Evolutionary conservation across 2,797 vertebrate species (phyloP).

Genomic region (Darevskia nairensis): DNA sequence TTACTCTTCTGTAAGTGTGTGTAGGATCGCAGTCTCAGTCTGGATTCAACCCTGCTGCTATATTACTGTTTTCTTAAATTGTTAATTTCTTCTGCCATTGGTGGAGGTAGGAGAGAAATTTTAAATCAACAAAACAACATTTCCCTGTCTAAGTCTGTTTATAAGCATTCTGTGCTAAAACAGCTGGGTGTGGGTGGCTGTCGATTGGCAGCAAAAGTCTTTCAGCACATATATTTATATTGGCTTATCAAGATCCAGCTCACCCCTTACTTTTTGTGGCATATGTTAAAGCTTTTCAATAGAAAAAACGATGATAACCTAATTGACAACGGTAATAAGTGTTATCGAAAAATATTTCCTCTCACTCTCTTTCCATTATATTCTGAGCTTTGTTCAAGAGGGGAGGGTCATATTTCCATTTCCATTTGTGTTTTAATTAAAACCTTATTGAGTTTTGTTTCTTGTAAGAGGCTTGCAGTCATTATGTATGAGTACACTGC

Average conservation of each 20-base stretch:
- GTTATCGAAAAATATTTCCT: not conserved
- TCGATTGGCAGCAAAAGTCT: too few relatives aligned
- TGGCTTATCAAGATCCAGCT: not conserved
- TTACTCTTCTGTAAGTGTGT: not conserved
- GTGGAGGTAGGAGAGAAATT: not conserved
- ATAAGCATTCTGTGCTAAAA: not conserved
- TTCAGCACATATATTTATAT: not conserved
- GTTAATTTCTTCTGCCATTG: not conserved
- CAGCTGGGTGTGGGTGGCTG: too few relatives aligned
- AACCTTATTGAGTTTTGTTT: conserved; percentile 25
- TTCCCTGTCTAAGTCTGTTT: not conserved
- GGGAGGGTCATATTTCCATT: not conserved
- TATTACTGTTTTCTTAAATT: not conserved
- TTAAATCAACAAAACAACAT: not conserved
- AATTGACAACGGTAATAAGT: conserved; percentile 20
- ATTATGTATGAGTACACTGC: not conserved
- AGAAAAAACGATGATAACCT: not conserved
- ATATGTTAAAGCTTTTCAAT: not conserved
- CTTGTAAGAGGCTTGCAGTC: not conserved
- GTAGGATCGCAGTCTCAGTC: not conserved
- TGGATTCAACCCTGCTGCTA: not conserved
- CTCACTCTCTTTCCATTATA: not conserved
- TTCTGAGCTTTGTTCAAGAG: not conserved
- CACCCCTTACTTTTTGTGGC: too few relatives aligned
- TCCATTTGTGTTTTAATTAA: conserved; percentile 9